Conservation (phyloP, 2,113 vertebrate genomes). For the Actenoides hombroni region DNA sequence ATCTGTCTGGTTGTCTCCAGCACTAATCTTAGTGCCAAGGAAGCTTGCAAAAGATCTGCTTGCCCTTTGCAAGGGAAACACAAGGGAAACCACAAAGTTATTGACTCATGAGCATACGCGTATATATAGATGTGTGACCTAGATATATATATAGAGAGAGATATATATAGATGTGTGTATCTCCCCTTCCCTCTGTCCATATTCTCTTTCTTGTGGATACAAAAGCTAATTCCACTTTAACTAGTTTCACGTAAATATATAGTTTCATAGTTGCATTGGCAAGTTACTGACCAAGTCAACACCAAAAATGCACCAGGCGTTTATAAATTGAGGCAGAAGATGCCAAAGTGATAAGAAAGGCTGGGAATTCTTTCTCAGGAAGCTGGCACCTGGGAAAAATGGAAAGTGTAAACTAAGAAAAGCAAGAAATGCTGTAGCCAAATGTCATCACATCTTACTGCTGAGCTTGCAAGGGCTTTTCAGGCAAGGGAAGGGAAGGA, state of each 20-base stretch:
- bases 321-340: neutral
- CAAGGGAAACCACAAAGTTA: neutral
- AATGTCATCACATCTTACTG: neutral
- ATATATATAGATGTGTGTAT: neutral
- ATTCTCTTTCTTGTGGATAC: neutral
- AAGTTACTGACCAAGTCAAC: neutral
- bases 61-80: neutral
- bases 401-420: neutral
- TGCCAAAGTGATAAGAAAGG: neutral
- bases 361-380: neutral
- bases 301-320: neutral
- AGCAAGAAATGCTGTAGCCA: neutral
- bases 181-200: neutral
- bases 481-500: neutral
- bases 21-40: neutral
- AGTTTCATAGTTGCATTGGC: neutral
- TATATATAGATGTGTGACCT: neutral
- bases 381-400: neutral
- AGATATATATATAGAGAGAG: neutral
- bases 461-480: conserved; percentile 30
- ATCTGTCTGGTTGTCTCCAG: neutral
- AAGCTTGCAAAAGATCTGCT: neutral
- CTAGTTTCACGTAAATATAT: neutral
- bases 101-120: neutral
- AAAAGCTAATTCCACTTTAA: neutral